Evolutionary conservation across 2,797 vertebrate genomes (phyloP), one percentile per base, ranked within the genome.

Genomic region (Columba guinea): DNA sequence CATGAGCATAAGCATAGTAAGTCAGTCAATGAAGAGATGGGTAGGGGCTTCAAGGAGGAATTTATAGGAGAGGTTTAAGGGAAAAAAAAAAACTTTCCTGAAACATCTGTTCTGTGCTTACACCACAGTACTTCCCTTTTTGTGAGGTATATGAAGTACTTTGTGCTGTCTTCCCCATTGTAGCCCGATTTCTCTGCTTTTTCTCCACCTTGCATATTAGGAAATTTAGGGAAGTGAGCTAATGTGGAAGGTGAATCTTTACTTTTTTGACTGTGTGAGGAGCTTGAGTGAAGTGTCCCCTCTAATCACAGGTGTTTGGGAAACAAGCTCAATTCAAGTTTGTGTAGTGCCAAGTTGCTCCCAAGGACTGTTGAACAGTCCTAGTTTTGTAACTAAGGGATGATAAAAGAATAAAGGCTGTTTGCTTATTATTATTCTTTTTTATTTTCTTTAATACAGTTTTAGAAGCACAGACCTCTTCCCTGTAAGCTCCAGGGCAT

Each of bases 361-460:
- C 34, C 68, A 58, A 81, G 30, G 18, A 30, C 21, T 48, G 3
- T 41, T 78, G 53, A 96, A 87, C 89, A 73, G 73, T 86, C 59
- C 59, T 65, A 56, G 53, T 71, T 84, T 78, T 68, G 39, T 80
- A 75, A 95, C 39, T 67, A 80, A 93, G 7, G 92, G 93, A 56
- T 90, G 59, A 87, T 60, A 56, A 93, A 95, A 93, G 62, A 96
- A 92, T 80, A 87, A 95, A 95, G 65, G 41, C 24, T 5, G 0
- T 27, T 4, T 34, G 16, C 15, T 74, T 91, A 51, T 30, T 65
- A 16, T 78, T n/a, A n/a, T n/a, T n/a, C 46, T 59, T 5, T 69
- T 82, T 80, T 21, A 10, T 77, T 84, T 94, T 46, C 28, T 90
- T 90, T 37, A 53, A 62, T 30, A 23, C 3, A 46, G 4, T 64